Base-by-base conservation (phyloP, 2,113 vertebrate genomes). In the Oplegnathus fasciatus region DNA sequence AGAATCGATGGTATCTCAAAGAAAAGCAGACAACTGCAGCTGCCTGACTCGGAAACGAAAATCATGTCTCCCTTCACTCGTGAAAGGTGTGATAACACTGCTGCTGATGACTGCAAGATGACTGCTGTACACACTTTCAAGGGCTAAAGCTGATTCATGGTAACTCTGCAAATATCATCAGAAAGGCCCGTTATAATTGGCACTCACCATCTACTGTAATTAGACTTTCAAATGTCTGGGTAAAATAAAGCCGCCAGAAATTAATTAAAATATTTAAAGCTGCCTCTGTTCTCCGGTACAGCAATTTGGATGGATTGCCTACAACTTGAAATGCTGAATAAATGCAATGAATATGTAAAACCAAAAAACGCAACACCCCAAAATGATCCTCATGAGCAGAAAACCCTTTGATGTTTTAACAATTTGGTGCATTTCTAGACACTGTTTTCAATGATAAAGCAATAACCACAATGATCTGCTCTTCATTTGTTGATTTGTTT, bases 401-500 rank as follows among this genome's bases (percentile, higher is more conserved):
- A 42, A 65, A 14, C 3, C 18, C 34, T 58, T 73, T 76, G 32
- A 83, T 82, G 52, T 80, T 82, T 87, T 34, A 46, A 66, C 46
- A 80, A 76, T 50, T 28, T 64, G 28, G 26, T 40, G 50, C 37
- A 83, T 83, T 44, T 65, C 28, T n/a, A 32, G 37, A 78, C 24
- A 28, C 60, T 34, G 30, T 44, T 76, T 78, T 74, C 60, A 77
- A 42, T 71, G 37, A 78, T 77, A 84, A 77, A 85, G 67, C 55
- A 73, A 62, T 66, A 78, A 67, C 44, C 86, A 71, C 85, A 78
- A 91, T 57, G 48, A 86, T 82, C 28, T 83, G 50, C 68, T 80
- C 86, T 90, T 81, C 81, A 85, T 90, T 86, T 86, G 80, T 78
- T 75, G 68, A 80, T 86, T 86, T 69, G 80, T 86, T 90, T 85